Percentiles rank a stretch among this genome's conserved stretches.
Evolutionary conservation across 37 sponge, comb jelly and placozoan genomes (phyloP).

Genomic region (Petrosia ficiformis): DNA sequence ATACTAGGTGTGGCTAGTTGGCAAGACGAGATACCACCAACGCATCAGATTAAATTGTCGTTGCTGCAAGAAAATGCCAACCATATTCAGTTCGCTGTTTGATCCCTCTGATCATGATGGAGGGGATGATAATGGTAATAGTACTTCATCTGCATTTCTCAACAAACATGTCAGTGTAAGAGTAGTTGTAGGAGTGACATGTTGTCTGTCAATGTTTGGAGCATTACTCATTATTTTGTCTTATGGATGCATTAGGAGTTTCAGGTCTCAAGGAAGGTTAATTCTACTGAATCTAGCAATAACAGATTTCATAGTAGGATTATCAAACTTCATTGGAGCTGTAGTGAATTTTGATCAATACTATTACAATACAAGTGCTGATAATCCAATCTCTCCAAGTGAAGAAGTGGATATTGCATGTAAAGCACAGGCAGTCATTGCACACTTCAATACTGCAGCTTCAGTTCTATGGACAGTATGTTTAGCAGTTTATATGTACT

Average conservation of each 20-base stretch:
- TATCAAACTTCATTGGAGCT: slow-evolving; percentile 44
- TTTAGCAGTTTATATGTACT: slow-evolving; percentile 53
- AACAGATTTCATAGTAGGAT: slow-evolving; percentile 26
- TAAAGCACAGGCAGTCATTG: slow-evolving; percentile 44
- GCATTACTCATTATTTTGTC: slow-evolving; percentile 48
- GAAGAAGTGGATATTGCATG: slow-evolving; percentile 7
- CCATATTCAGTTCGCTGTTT: no score
- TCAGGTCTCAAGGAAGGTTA: slow-evolving; percentile 36
- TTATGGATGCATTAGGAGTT: slow-evolving; percentile 21
- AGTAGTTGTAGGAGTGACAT: slow-evolving; percentile 13
- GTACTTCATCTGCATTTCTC: no score
- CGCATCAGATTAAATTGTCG: no score
- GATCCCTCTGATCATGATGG: no score
- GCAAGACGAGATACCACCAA: no score
- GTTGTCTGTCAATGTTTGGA: slow-evolving; percentile 40
- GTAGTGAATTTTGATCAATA: slow-evolving; percentile 28
- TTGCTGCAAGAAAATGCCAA: no score
- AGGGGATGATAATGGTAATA: no score
- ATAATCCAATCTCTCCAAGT: not conserved
- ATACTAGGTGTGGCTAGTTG: no score
- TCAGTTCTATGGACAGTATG: slow-evolving; percentile 58
- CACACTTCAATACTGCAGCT: slow-evolving; percentile 29
- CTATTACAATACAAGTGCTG: not conserved
- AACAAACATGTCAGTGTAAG: not conserved
- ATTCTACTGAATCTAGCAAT: slow-evolving; percentile 48